Base-by-base conservation (phyloP, 2,797 vertebrate species). In the Tiaroga cobitis region DNA sequence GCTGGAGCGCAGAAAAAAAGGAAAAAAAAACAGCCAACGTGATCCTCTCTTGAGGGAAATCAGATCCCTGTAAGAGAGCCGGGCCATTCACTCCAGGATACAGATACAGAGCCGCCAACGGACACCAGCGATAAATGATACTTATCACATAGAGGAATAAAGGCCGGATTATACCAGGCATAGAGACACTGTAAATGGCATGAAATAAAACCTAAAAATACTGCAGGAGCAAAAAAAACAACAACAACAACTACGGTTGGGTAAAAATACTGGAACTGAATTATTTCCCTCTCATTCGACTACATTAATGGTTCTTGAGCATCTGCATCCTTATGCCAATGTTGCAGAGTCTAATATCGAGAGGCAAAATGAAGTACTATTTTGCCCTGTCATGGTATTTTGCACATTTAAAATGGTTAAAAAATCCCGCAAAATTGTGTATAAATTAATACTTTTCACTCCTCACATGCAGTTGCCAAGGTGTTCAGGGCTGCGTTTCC, bases 31-130 rank as follows among this genome's bases (percentile, higher is more conserved):
- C 91, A 91, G 90, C 89, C 89, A 91, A 93, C 93, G 93, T 94
- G 93, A 94, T 94, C 92, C 93, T 93, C 90, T 94, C 92, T 93
- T 92, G 93, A 93, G 93, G 93, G 93, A 94, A 94, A 95, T 94
- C 92, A 93, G 91, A 93, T 93, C 89, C 83, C 85, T 83, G 56
- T 90, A 89, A 86, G 91, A 94, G 91, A 90, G 77, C 78, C 54
- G 91, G 90, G 87, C 91, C 92, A 82, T 90, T 90, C 88, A 90
- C 91, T 93, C 82, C 86, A 90, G 89, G 90, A 92, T 90, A 89
- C 26, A 39, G 89, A 86, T 83, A 67, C 81, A 86, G 69, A 88
- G 70, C 41, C 68, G 79, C 78, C 87, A 75, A 75, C 82, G 85
- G 87, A 90, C 90, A 80, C 77, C 37, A 78, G 75, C 77, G 82